Conservation (phyloP, 1,140 invertebrate species). For the Heliconius eleuchia region DNA sequence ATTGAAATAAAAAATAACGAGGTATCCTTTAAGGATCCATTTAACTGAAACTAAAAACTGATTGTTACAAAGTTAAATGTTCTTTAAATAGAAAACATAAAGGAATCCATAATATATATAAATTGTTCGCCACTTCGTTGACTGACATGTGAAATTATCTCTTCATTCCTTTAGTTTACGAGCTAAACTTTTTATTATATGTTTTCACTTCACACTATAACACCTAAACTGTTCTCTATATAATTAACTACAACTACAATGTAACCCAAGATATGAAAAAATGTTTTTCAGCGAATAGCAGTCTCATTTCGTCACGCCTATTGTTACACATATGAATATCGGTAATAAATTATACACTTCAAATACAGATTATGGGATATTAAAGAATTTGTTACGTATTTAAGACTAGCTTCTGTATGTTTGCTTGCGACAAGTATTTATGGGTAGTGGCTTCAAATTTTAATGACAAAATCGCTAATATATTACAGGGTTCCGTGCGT, state of each 20-base stretch:
- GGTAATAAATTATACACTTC: conserved; percentile 6
- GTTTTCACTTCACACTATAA: neutral
- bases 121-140: no score
- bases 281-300: neutral
- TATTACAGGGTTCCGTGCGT: no score
- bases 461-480: no score
- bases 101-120: no score
- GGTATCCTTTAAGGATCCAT: no score
- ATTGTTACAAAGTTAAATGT: no score
- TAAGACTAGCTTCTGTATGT: neutral
- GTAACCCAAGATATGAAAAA: neutral
- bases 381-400: neutral
- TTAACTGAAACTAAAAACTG: no score
- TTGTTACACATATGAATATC: neutral
- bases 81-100: no score
- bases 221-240: neutral
- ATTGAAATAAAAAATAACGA: no score
- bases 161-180: no score
- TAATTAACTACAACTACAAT: neutral
- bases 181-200: neutral
- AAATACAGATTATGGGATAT: neutral
- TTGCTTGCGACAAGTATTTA: neutral
- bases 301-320: neutral
- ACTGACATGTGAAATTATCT: no score
- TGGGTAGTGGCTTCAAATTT: no score